Base-by-base conservation (phyloP, 1,140 invertebrate species). In the Drosophila eugracilis region DNA sequence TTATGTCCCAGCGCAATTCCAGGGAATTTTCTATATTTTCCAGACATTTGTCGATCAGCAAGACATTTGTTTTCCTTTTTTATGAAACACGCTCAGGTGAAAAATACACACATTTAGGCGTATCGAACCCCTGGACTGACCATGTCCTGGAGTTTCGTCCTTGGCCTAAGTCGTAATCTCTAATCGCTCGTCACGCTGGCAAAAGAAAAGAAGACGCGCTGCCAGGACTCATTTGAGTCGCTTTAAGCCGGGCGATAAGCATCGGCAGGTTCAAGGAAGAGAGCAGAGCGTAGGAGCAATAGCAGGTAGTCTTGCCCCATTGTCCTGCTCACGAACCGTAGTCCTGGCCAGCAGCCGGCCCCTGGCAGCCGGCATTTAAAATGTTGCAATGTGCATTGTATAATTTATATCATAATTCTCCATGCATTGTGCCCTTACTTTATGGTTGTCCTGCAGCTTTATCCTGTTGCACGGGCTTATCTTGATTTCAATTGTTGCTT, bases 321-420 rank as follows among this genome's bases (percentile, higher is more conserved):
- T 86, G 81, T 85, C 81, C 81, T 81, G 81, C 54, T 44, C 65
- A 66, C 73, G 67, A 78, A 60, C n/a, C n/a, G 78, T 75, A 30
- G 55, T 66, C 66, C 66, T 55, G 55, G 28, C 49, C 49, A 73
- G 67, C 42, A 24, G 66, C 37, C 58, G 36, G 41, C 44, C 42
- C 28, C 37, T 34, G 54, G 52, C 80, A 75, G 73, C 57, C 76
- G 72, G 65, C 54, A 42, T 71, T 80, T 69, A 70, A 86, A 85
- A 77, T 80, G 81, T 86, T 85, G 81, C 81, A 85, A 81, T 86
- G 80, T 85, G 81, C 67, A 86, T 80, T 86, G 81, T 85, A 81
- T 74, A 85, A 85, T 81, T 86, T 85, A 86, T 85, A 85, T 86
- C 81, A 85, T 85, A 85, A 85, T 85, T 85, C 60, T 49, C 57